These are phyloP conservation scores for Polypedilum pembai DNA, from an alignment of 1,140 invertebrate species.

Conservation along the genomic window DNA sequence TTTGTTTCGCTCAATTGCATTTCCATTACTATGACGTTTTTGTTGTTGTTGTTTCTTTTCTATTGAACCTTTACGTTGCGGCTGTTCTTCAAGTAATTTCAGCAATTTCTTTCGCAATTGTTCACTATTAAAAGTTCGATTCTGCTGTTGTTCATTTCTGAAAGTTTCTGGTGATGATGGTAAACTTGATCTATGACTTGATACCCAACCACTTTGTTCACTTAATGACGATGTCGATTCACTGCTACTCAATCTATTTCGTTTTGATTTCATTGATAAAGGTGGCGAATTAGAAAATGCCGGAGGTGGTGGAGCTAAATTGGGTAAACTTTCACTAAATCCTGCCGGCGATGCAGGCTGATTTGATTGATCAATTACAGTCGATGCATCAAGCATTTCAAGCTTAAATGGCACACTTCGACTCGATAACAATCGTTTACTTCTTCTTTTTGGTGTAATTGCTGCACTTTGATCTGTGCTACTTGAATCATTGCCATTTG, in stretches of 20 bases:
- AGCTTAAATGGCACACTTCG: constrained; percentile 53
- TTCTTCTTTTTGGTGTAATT: constrained; percentile 30
- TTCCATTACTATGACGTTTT: constrained; percentile 15
- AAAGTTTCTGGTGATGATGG: constrained; percentile 50
- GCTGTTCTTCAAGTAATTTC: constrained; percentile 47
- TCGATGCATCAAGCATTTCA: constrained; percentile 34
- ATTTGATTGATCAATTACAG: constrained; percentile 28
- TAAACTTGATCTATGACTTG: constrained; percentile 55
- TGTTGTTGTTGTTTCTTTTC: constrained; percentile 28
- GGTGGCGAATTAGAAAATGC: constrained; percentile 35
- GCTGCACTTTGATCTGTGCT: constrained; percentile 40
- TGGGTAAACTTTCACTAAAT: constrained; percentile 54
- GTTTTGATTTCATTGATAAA: constrained; percentile 31
- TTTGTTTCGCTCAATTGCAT: constrained; percentile 21
- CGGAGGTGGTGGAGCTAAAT: constrained; percentile 50
- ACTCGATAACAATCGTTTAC: constrained; percentile 35
- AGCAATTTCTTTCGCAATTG: constrained; percentile 50
- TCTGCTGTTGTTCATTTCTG: constrained; percentile 41
- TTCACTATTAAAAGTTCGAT: constrained; percentile 51
- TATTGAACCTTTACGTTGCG: constrained; percentile 26
- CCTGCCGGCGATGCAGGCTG: constrained; percentile 38
- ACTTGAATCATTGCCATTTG: constrained; percentile 38
- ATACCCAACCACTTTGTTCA: constrained; percentile 70
- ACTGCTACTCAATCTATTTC: constrained; percentile 39
- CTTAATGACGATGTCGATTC: constrained; percentile 62